Conservation (phyloP, 2,113 vertebrate species). For the Castor canadensis region DNA sequence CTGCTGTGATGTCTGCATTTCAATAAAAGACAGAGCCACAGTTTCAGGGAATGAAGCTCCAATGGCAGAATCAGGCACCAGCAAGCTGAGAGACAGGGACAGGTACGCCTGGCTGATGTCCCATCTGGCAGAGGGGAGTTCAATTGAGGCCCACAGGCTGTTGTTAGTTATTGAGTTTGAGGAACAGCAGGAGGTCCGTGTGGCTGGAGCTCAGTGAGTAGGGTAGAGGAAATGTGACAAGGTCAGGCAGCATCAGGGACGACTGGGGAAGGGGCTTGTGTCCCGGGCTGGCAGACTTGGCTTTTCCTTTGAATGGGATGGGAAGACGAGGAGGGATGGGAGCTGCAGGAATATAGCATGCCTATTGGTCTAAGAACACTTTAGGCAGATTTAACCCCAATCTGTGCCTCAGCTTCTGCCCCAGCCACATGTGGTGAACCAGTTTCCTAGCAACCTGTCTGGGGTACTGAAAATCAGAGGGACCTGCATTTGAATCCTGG, state of each 20-base stretch:
- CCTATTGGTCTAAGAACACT: background rate
- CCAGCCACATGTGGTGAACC: background rate
- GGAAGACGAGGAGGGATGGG: background rate
- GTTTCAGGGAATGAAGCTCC: background rate
- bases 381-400: background rate
- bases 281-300: background rate
- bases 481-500: background rate
- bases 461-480: background rate
- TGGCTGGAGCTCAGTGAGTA: background rate
- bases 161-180: conserved; percentile 61
- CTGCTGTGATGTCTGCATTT: conserved; percentile 52
- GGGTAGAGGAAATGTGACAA: background rate
- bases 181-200: background rate
- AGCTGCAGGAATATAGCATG: too few species aligned
- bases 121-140: conserved; percentile 39
- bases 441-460: background rate
- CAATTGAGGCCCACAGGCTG: too few species aligned
- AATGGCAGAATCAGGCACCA: conserved; percentile 30
- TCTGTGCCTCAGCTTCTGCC: background rate
- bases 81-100: background rate
- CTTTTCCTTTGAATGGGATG: background rate
- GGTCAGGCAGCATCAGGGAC: background rate
- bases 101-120: conserved; percentile 36
- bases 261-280: background rate
- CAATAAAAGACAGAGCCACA: conserved; percentile 50